Percentiles rank a stretch among this genome's conserved stretches.
Conservation (phyloP, 2,797 vertebrate species). For the Falco naumanni region DNA sequence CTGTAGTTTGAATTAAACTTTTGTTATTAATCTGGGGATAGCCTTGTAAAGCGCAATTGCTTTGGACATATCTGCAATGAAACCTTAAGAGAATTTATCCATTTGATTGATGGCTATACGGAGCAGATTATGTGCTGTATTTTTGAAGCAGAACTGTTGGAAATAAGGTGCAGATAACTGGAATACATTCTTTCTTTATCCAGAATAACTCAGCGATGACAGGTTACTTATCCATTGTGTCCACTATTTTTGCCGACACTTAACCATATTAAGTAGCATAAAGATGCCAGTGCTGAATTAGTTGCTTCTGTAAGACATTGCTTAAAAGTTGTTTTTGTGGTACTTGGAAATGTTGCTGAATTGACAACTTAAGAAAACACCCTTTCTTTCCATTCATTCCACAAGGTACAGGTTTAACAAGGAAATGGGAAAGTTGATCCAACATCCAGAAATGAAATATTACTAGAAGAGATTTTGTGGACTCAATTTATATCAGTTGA, state of each 20-base stretch:
- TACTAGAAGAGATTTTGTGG: neutral
- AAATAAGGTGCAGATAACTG: slow-evolving; percentile 8
- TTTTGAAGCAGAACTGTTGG: slow-evolving; percentile 5
- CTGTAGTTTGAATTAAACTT: neutral
- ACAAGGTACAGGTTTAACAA: neutral
- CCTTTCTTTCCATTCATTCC: neutral
- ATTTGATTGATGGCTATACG: neutral
- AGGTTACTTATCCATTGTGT: neutral
- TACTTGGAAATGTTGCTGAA: neutral
- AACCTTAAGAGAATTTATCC: neutral
- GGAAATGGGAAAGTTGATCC: neutral
- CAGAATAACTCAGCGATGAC: neutral
- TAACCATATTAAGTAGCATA: neutral
- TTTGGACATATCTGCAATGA: neutral
- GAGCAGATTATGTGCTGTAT: slow-evolving; percentile 7
- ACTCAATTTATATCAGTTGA: neutral
- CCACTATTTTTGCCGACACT: neutral
- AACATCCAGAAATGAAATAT: neutral
- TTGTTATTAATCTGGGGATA: neutral
- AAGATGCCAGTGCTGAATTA: neutral
- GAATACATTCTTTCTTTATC: neutral
- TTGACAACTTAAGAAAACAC: neutral
- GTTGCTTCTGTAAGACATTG: neutral
- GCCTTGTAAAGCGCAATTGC: slow-evolving; percentile 2
- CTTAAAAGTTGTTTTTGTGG: neutral